phyloP scores from a whole-genome alignment of 37 sponge, comb jelly and placozoan genomes.

The Spongilla lacustris region DNA sequence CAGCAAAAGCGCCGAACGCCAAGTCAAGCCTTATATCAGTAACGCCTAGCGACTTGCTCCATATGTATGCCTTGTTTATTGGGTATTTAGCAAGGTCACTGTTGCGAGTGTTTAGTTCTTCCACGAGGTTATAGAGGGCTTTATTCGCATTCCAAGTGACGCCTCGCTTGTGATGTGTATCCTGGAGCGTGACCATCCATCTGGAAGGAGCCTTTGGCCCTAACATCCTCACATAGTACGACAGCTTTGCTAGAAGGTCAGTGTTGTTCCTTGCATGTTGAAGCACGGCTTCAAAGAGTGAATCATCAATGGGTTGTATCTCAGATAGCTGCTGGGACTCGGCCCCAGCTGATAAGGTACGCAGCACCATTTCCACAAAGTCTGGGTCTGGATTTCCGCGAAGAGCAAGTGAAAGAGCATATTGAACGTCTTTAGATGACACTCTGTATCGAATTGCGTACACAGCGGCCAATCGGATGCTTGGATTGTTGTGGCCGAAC shows the following conservation, averaged over 20 bases:
- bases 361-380: neutral
- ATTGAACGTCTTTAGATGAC: neutral
- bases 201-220: neutral
- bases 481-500: slow-evolving; percentile 10
- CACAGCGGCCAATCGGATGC: slow-evolving; percentile 38
- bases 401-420: neutral
- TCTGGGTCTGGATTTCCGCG: neutral
- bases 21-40: slow-evolving; percentile 27
- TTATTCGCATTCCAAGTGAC: neutral
- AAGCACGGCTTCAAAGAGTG: neutral
- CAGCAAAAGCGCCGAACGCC: slow-evolving; percentile 65
- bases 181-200: neutral
- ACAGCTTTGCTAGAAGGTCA: neutral
- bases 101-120: slow-evolving; percentile 19
- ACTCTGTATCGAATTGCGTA: slow-evolving; percentile 12
- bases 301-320: neutral
- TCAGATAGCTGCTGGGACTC: neutral
- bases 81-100: slow-evolving; percentile 54
- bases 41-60: slow-evolving; percentile 60
- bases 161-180: neutral
- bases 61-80: slow-evolving; percentile 61
- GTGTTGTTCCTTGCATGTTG: neutral
- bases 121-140: slow-evolving; percentile 47
- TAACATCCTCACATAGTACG: neutral
- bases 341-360: neutral